Percentiles rank a stretch among this genome's conserved stretches.
Conservation (phyloP, 2,113 vertebrate genomes). For the Pyrgilauda ruficollis region DNA sequence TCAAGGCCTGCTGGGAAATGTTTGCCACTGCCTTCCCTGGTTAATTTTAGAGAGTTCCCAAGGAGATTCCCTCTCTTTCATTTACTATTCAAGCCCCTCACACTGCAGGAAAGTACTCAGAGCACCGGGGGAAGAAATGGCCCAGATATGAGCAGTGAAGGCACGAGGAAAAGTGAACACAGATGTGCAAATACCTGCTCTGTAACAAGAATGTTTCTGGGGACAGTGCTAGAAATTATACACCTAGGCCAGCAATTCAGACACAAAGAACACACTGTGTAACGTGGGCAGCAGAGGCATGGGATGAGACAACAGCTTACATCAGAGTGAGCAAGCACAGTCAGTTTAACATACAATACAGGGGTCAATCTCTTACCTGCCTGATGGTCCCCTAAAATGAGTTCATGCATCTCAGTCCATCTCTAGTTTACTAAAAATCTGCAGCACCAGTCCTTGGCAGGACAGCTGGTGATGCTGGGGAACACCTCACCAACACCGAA, state of each 20-base stretch:
- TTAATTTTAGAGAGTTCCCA: background rate
- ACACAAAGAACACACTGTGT: background rate
- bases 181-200: background rate
- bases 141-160: background rate
- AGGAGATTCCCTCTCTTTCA: background rate
- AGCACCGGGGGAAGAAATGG: background rate
- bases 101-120: background rate
- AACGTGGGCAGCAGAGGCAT: fast-evolving
- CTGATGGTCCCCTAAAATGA: background rate
- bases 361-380: background rate
- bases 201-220: background rate
- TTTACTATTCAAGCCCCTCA: background rate
- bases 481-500: background rate
- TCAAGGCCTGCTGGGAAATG: fast-evolving
- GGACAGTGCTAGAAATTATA: background rate
- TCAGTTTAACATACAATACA: background rate
- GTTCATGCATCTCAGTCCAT: background rate
- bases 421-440: background rate
- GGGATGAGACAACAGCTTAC: background rate
- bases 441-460: background rate
- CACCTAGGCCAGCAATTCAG: background rate
- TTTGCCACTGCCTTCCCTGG: background rate
- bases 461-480: background rate
- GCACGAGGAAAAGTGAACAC: background rate
- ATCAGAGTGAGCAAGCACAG: fast-evolving